Evolutionary conservation across 2,888 invertebrate genomes (phyloP).

Genomic region (Sabatieria punctata): DNA sequence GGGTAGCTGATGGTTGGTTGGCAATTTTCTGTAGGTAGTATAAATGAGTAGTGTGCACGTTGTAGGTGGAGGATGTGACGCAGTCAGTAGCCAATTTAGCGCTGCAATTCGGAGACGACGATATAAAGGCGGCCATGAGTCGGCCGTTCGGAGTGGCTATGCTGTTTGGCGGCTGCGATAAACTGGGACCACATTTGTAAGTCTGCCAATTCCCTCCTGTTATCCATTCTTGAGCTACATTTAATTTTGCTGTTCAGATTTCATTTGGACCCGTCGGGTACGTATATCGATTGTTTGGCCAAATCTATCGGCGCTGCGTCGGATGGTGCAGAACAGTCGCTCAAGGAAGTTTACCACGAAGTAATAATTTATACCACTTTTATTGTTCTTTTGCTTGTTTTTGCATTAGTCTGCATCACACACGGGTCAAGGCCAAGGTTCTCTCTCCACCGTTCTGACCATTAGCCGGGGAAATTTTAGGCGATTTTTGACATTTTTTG

Average conservation of each 20-base stretch:
- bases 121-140: constrained; percentile 62
- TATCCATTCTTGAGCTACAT: constrained; percentile 11
- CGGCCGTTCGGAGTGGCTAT: constrained; percentile 98
- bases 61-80: constrained; percentile 73
- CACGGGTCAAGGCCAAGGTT: too few relatives aligned
- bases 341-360: constrained; percentile 50
- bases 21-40: too few relatives aligned
- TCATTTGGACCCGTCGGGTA: constrained; percentile 98
- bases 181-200: constrained; percentile 70
- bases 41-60: too few relatives aligned
- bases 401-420: too few relatives aligned
- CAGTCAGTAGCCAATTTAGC: constrained; percentile 96
- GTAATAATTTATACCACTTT: too few relatives aligned
- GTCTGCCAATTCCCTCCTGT: constrained; percentile 15
- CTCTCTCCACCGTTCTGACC: too few relatives aligned
- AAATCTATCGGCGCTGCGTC: constrained; percentile 98
- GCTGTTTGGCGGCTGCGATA: constrained; percentile 75
- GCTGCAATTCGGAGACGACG: constrained; percentile 97
- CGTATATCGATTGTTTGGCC: constrained; percentile 91
- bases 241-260: constrained; percentile 35
- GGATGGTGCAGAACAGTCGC: constrained; percentile 93
- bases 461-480: too few relatives aligned
- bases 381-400: too few relatives aligned
- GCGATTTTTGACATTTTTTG: too few relatives aligned
- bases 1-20: too few relatives aligned